Evolutionary conservation across 2,113 vertebrate species (phyloP).

Genomic region (Balaeniceps rex): DNA sequence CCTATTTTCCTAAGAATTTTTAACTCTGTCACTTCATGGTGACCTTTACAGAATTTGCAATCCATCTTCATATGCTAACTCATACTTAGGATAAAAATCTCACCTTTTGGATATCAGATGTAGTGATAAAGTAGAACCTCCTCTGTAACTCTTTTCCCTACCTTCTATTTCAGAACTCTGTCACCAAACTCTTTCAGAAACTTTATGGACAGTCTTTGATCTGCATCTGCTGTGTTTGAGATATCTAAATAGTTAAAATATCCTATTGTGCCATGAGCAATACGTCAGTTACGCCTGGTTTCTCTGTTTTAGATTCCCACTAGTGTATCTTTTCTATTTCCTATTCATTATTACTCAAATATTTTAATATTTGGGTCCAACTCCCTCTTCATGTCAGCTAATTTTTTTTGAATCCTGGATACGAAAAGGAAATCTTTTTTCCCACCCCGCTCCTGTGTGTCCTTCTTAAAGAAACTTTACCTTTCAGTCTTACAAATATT

Average conservation of each 20-base stretch:
- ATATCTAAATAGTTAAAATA: background rate
- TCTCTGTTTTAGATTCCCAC: background rate
- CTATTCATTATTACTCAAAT: background rate
- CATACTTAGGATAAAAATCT: background rate
- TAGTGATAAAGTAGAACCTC: background rate
- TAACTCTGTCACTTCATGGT: background rate
- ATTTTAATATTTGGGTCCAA: background rate
- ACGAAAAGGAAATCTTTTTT: background rate
- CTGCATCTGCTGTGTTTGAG: background rate
- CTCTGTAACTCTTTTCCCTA: background rate
- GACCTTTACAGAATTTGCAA: background rate
- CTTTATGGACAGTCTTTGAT: background rate
- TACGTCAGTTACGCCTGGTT: background rate
- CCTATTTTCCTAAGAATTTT: background rate
- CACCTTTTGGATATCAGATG: background rate
- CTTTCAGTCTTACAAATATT: background rate
- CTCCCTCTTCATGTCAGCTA: background rate
- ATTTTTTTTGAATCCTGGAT: background rate
- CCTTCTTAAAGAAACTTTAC: background rate
- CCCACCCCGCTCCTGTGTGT: background rate
- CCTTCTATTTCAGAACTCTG: background rate
- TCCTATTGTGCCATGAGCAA: background rate
- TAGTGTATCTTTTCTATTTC: background rate
- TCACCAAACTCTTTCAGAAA: background rate
- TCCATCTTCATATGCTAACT: background rate